Base-by-base conservation (phyloP, 2,888 invertebrate species). In the Choristoneura rosaceana region DNA sequence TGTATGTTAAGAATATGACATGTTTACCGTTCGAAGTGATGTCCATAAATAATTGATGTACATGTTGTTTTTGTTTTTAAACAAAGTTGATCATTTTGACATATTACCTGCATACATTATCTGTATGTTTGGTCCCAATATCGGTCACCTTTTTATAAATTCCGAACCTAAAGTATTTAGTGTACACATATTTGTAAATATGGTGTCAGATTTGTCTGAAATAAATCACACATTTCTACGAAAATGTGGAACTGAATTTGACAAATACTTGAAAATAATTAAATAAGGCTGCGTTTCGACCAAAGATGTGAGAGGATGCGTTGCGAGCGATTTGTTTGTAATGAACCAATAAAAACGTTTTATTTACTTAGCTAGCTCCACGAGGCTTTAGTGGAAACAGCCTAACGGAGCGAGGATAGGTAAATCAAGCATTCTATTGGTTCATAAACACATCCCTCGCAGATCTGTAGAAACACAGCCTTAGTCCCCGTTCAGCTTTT, bases 211-310 rank as follows among this genome's bases (percentile, higher is more conserved):
- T 38, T 58, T 47, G 55, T 41, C 34, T 33, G 14, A 63, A 41
- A 50, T 25, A 52, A 15, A 62, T 38, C 38, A 65, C 52, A 15
- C 64, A 41, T 17, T 65, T 38, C 9, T n/a, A 41, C 17, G 7
- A 45, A 34, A 12, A 4, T 17, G 63, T 63, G 12, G 34, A 63
- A 63, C 45, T 34, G 34, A 47, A 34, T 17, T 55, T 45, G 43
- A 43, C 41, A 3, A 38, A 66, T 64, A 59, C 59, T 65, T 70
- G 12, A 15, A n/a, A 47, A 45, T 45, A 50, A 38, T 60, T 25
- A 25, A n/a, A n/a, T n/a, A n/a, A 25, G 25, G 25, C 25, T 25
- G 0, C 25, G 25, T 25, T 25, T 25, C 25, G 25, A 25, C 25
- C 25, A n/a, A n/a, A n/a, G 25, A 25, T 25, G 25, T 25, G 25